Base-by-base conservation (phyloP, 2,888 invertebrate genomes). In the Amaurobius ferox region DNA sequence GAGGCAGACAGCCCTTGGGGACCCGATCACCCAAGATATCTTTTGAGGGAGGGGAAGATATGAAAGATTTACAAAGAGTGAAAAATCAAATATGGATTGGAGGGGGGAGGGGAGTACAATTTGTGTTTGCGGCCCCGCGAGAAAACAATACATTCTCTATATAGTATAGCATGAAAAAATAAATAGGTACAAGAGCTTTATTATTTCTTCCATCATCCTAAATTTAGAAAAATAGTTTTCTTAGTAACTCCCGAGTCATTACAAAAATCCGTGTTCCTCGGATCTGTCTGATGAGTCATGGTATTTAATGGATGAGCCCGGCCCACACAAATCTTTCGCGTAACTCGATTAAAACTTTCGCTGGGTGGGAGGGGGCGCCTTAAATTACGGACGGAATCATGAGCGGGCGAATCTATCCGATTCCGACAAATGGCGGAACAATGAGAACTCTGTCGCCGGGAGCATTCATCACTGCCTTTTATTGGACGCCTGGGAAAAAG, bases 341-440 rank as follows among this genome's bases (percentile, higher is more conserved):
- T 83, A 83, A 83, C 81, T 83, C 81, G 81, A 83, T 83, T 76
- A 83, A 83, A 76, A 83, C 79, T 79, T 19, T 26, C 19, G 23
- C n/a, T 13, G 16, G 61, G 62, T 39, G 28, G 35, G 39, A 28
- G 40, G 61, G 61, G 29, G 79, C 29, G 72, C 40, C 23, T 40
- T 40, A 39, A 40, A 68, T 79, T 79, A 29, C 44, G 44, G 30
- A 70, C 28, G 1, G 61, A 6, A 28, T 35, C 13, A 19, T 39
- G 28, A 19, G 16, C 23, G 62, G 61, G 29, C 16, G 30, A 44
- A 71, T 70, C 64, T 19, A 32, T 70, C 71, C 55, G 11, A 32
- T 23, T 32, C 40, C 44, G 44, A 74, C 70, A 83, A 83, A 83
- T 76, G 71, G 76, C 23, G 61, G 74, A 71, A 83, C 64, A 83